A percentile compares a stretch with the other conserved stretches of the same genome.
These are phyloP conservation scores for Pteria penguin DNA, from an alignment of 2,888 invertebrate genomes.

Conservation along the genomic window DNA sequence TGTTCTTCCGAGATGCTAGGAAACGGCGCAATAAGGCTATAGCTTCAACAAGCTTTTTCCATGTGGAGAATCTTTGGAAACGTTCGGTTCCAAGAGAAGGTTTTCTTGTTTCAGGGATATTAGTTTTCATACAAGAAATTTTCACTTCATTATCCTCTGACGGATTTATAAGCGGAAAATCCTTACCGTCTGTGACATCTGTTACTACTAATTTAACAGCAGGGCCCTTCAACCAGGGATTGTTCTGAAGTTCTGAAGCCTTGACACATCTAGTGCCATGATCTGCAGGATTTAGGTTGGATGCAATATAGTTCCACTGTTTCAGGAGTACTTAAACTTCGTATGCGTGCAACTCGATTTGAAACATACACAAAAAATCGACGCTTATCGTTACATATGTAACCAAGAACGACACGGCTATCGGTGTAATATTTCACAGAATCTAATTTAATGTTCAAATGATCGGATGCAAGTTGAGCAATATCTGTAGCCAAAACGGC, in stretches of 20 bases:
- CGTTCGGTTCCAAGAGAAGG: no score
- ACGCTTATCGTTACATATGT: slow-evolving; percentile 43
- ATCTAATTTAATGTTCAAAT: slow-evolving; percentile 34
- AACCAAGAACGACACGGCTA: slow-evolving; percentile 50
- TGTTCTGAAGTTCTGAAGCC: slow-evolving; percentile 12
- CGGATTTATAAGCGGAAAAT: no score
- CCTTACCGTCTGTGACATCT: no score
- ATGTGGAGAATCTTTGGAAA: no score
- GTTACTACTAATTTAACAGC: no score
- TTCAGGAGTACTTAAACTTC: slow-evolving; percentile 15
- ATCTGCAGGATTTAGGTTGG: slow-evolving; percentile 47
- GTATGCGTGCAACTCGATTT: slow-evolving; percentile 47
- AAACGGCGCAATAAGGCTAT: no score
- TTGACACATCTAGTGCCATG: slow-evolving; percentile 31
- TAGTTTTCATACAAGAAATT: no score
- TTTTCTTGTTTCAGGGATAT: no score
- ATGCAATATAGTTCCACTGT: slow-evolving; percentile 48
- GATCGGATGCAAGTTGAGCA: slow-evolving; percentile 23
- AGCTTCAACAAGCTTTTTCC: no score
- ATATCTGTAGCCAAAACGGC: slow-evolving; percentile 52
- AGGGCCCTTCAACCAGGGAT: slow-evolving; percentile 45
- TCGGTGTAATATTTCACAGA: slow-evolving; percentile 45
- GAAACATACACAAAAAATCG: slow-evolving; percentile 51
- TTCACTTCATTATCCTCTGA: no score
- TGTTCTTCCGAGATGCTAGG: no score